Conservation (phyloP, 37 sponge, comb jelly and placozoan species). For the Dysidea cf. avara region DNA sequence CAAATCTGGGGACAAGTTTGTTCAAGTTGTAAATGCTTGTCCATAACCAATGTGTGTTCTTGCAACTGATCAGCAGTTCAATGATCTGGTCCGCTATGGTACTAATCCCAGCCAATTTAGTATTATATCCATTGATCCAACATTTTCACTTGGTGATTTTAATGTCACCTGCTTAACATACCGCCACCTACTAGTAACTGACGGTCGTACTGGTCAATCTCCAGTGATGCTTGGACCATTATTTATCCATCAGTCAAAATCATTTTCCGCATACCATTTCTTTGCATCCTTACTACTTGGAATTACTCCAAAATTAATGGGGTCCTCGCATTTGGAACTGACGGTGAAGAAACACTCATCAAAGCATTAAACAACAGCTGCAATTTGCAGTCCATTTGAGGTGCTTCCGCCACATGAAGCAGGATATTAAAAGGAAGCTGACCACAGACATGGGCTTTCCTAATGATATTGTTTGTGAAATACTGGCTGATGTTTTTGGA, state of each 20-base stretch:
- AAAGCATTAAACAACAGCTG: too few species aligned
- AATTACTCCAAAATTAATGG: too few species aligned
- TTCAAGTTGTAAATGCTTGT: neutral
- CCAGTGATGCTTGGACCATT: conserved; percentile 8
- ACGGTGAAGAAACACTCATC: too few species aligned
- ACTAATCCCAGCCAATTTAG: conserved; percentile 1
- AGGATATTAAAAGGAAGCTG: too few species aligned
- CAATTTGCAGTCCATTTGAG: too few species aligned
- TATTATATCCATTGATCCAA: neutral
- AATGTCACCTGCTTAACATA: conserved; percentile 8
- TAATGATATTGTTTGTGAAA: neutral
- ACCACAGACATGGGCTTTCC: too few species aligned
- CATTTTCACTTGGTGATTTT: conserved; percentile 5
- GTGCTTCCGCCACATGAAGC: too few species aligned
- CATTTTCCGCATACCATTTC: neutral
- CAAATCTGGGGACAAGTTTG: conserved; percentile 1
- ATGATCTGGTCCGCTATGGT: neutral
- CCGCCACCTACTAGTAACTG: neutral
- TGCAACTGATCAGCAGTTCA: neutral
- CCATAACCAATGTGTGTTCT: conserved; percentile 9
- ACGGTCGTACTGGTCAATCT: neutral
- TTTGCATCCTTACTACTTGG: neutral
- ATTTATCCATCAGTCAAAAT: neutral
- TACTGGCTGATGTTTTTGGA: conserved; percentile 39
- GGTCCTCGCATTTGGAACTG: too few species aligned